Evolutionary conservation across 1,140 invertebrate genomes (phyloP).

Genomic region (Leptinotarsa undecemlineata): DNA sequence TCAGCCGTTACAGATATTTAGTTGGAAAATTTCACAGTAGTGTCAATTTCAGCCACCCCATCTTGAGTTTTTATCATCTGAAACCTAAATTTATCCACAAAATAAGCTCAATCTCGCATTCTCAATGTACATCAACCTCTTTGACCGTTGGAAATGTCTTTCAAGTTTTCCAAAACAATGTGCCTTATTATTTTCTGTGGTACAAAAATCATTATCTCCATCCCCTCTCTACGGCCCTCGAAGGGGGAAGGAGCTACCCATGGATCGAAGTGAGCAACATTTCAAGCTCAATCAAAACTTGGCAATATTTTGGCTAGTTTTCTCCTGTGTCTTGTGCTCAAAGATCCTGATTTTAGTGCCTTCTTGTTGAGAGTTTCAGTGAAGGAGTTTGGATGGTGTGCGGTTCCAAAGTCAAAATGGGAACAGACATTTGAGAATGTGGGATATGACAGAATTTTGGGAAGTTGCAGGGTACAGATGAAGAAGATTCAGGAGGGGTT

Average conservation of each 20-base stretch:
- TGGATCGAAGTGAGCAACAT: neutral
- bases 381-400: neutral
- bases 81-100: too few relatives aligned
- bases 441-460: neutral
- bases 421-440: too few relatives aligned
- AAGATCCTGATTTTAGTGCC: constrained; percentile 9
- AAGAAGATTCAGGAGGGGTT: too few relatives aligned
- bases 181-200: constrained; percentile 15
- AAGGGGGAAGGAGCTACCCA: neutral
- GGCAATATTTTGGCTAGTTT: neutral
- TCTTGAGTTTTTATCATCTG: too few relatives aligned
- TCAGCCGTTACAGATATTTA: too few relatives aligned
- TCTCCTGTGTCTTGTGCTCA: neutral
- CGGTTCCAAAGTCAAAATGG: neutral
- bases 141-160: neutral
- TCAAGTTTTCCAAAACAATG: constrained; percentile 7
- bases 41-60: neutral
- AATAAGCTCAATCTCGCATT: too few relatives aligned
- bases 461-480: too few relatives aligned
- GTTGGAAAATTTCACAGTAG: too few relatives aligned
- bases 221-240: constrained; percentile 9
- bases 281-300: neutral
- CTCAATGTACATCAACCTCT: too few relatives aligned
- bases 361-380: neutral
- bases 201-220: constrained; percentile 9